A percentile compares a stretch with the other conserved stretches of the same genome.
Evolutionary conservation across 2,797 vertebrate genomes (phyloP).

Genomic region (Chanos chanos): DNA sequence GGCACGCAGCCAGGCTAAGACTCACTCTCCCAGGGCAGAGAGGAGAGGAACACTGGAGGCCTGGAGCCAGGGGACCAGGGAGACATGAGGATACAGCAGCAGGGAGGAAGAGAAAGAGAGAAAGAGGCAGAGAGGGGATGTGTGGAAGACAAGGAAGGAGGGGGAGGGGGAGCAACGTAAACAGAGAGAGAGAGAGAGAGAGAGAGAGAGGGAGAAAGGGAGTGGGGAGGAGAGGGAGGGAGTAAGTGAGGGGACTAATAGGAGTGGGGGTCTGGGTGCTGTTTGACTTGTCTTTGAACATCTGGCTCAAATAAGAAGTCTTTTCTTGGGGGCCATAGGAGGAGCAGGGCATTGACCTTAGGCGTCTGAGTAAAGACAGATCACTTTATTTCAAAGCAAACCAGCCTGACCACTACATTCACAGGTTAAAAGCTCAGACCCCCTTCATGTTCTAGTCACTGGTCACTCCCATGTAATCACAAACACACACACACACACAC

Average conservation of each 20-base stretch:
- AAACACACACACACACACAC: too few relatives aligned
- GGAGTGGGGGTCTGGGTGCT: slow-evolving; percentile 40
- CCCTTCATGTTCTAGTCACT: slow-evolving; percentile 1
- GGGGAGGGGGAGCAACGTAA: slow-evolving; percentile 23
- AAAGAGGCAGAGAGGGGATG: background rate
- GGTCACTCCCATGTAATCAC: too few relatives aligned
- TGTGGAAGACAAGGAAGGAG: background rate
- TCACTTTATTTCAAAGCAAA: slow-evolving; percentile 35
- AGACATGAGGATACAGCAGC: slow-evolving; percentile 52
- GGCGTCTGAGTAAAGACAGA: slow-evolving; percentile 18
- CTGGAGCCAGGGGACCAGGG: slow-evolving; percentile 22
- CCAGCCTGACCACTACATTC: slow-evolving; percentile 11
- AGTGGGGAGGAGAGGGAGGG: slow-evolving; percentile 1
- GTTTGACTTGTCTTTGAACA: slow-evolving; percentile 76
- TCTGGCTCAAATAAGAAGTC: slow-evolving; percentile 85
- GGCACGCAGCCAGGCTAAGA: slow-evolving; percentile 25
- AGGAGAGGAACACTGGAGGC: slow-evolving; percentile 46
- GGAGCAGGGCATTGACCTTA: slow-evolving; percentile 22
- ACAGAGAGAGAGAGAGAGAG: background rate
- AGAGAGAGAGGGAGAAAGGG: slow-evolving; percentile 9
- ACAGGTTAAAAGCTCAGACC: slow-evolving; percentile 30
- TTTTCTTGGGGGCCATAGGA: slow-evolving; percentile 48
- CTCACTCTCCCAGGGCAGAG: slow-evolving; percentile 51
- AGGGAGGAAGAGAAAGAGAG: slow-evolving; percentile 2
- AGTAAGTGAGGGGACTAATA: background rate